A percentile compares a stretch with the other conserved stretches of the same genome.
phyloP scores from a whole-genome alignment of 2,888 invertebrate species.

The Hirtodrosophila trivittata region DNA sequence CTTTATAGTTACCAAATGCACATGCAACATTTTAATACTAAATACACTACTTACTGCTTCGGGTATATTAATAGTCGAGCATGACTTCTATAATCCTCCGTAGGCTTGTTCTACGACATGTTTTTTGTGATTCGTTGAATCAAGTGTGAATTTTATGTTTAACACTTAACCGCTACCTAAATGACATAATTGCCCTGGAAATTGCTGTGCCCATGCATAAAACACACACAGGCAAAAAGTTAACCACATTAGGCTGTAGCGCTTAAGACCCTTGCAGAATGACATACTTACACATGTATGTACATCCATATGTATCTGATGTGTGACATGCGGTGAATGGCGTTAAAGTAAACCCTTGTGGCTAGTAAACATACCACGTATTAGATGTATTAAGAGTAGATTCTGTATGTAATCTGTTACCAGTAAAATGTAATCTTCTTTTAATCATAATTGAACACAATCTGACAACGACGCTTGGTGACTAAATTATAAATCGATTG shows the following conservation, averaged over 20 bases:
- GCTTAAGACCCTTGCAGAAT: constrained; percentile 21
- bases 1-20: too few species aligned
- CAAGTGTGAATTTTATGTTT: constrained; percentile 50
- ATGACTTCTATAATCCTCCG: neutral
- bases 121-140: constrained; percentile 37
- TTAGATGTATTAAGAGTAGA: neutral
- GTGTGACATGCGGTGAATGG: constrained; percentile 6
- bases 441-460: too few species aligned
- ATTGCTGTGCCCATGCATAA: constrained; percentile 44
- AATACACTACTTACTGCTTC: too few species aligned
- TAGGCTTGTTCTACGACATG: constrained; percentile 30
- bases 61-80: constrained; percentile 26
- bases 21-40: too few species aligned
- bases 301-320: constrained; percentile 9
- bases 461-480: too few species aligned
- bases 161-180: constrained; percentile 55
- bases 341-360: constrained; percentile 32
- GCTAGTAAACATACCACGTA: constrained; percentile 20
- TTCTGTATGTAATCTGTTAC: too few species aligned
- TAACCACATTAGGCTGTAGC: constrained; percentile 3
- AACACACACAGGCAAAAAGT: constrained; percentile 29
- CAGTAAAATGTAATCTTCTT: too few species aligned
- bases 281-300: neutral
- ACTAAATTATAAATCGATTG: too few species aligned
- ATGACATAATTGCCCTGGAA: constrained; percentile 57